A percentile compares a stretch with the other conserved stretches of the same genome.
These are phyloP conservation scores for Pelvicachromis taeniatus DNA, from an alignment of 2,113 vertebrate species.

Conservation along the genomic window DNA sequence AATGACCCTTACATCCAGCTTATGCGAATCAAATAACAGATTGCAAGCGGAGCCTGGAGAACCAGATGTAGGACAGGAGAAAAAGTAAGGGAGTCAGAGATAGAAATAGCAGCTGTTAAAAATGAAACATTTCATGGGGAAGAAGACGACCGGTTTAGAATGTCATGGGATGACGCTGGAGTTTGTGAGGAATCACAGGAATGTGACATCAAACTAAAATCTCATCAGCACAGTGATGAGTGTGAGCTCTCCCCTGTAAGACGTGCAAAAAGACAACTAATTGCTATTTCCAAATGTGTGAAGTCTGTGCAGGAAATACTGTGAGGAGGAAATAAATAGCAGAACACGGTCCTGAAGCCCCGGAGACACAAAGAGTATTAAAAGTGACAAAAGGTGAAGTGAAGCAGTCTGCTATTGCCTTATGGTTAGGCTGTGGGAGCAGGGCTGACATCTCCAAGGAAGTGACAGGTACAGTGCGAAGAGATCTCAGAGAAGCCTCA, in stretches of 20 bases:
- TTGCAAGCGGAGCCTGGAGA: not conserved
- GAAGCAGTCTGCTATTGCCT: not conserved
- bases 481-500: constrained; percentile 31
- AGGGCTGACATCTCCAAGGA: constrained; percentile 14
- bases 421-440: not conserved
- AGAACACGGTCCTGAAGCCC: not conserved
- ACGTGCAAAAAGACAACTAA: constrained; percentile 5
- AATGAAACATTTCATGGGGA: not conserved
- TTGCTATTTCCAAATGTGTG: constrained; percentile 25
- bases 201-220: not conserved
- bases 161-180: not conserved
- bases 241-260: not conserved
- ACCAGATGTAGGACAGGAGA: not conserved
- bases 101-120: not conserved
- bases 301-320: not conserved
- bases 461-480: constrained; percentile 47
- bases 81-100: not conserved
- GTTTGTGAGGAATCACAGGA: not conserved
- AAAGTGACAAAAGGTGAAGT: constrained; percentile 39
- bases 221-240: not conserved
- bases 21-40: constrained; percentile 52
- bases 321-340: not conserved
- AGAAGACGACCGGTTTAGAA: not conserved
- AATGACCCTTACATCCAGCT: constrained; percentile 52
- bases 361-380: not conserved